Percentiles rank a stretch among this genome's conserved stretches.
Conservation (phyloP, 2,797 vertebrate species). For the Prunella strophiata region DNA sequence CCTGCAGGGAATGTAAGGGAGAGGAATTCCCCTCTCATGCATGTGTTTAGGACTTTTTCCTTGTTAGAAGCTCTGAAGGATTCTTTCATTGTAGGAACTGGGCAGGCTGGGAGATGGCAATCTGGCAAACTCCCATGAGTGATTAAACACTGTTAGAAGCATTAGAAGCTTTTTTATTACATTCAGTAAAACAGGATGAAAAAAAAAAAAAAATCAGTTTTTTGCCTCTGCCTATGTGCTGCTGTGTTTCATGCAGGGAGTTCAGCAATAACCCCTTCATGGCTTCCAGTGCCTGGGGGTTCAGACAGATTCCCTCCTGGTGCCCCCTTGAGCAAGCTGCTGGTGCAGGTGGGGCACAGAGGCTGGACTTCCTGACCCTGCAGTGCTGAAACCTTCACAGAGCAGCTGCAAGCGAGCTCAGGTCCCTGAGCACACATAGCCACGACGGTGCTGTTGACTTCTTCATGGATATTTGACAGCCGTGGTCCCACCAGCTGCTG, state of each 20-base stretch:
- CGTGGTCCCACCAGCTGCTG: accelerated
- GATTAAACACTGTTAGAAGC: background rate
- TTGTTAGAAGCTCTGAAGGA: background rate
- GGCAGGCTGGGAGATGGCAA: background rate
- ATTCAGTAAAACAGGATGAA: background rate
- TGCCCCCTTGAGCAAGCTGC: background rate
- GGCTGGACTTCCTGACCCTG: background rate
- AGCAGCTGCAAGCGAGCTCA: background rate
- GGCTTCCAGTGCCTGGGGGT: background rate
- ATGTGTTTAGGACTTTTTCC: background rate
- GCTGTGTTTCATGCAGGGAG: background rate
- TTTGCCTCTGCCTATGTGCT: background rate
- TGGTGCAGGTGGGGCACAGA: background rate
- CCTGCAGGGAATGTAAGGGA: constrained; percentile 82
- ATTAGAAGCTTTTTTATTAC: background rate
- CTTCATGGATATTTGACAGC: background rate
- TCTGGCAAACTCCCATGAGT: background rate
- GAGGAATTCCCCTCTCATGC: background rate
- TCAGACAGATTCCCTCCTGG: background rate
- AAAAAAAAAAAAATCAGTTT: background rate
- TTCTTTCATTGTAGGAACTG: background rate
- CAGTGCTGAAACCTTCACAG: background rate
- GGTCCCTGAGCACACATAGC: background rate
- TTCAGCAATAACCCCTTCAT: background rate
- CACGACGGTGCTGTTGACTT: background rate